phyloP scores from a whole-genome alignment of 2,888 invertebrate genomes.

The Chymomyza procnemis region DNA sequence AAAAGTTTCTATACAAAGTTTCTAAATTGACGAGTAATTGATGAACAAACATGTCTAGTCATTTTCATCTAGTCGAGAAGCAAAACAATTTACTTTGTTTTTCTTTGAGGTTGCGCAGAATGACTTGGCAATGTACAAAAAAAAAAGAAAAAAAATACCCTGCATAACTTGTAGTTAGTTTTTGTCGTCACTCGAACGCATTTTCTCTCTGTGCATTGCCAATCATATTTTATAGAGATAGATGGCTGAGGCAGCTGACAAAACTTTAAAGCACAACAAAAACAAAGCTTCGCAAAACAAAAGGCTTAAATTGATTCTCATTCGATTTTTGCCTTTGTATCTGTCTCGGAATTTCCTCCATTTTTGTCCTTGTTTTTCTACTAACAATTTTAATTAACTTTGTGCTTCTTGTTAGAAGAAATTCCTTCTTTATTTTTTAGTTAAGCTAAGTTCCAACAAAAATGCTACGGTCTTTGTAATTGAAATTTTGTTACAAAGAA shows the following conservation, averaged over 20 bases:
- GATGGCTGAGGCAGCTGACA: slow-evolving; percentile 38
- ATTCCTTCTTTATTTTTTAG: background rate
- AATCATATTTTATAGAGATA: background rate
- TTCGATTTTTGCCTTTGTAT: slow-evolving; percentile 23
- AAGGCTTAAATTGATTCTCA: slow-evolving; percentile 45
- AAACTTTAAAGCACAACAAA: slow-evolving; percentile 43
- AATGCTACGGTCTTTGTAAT: background rate
- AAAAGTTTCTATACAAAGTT: slow-evolving; percentile 37
- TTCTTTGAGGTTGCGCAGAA: slow-evolving; percentile 30
- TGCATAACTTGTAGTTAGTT: background rate
- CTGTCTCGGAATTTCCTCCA: background rate
- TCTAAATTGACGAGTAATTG: slow-evolving; percentile 21
- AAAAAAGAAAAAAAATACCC: background rate
- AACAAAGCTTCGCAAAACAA: background rate
- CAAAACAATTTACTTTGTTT: background rate
- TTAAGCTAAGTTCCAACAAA: background rate
- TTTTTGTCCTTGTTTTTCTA: background rate
- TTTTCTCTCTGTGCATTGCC: background rate
- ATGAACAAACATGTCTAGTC: background rate
- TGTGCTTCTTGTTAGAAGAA: background rate
- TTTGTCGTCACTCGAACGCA: background rate
- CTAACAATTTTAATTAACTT: background rate
- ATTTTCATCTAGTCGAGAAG: background rate
- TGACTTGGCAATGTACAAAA: slow-evolving; percentile 55
- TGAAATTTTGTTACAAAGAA: background rate